Evolutionary conservation across 2,797 vertebrate species (phyloP), one percentile per base, ranked within the genome.

Genomic region (Parotocinclus haroldoi): DNA sequence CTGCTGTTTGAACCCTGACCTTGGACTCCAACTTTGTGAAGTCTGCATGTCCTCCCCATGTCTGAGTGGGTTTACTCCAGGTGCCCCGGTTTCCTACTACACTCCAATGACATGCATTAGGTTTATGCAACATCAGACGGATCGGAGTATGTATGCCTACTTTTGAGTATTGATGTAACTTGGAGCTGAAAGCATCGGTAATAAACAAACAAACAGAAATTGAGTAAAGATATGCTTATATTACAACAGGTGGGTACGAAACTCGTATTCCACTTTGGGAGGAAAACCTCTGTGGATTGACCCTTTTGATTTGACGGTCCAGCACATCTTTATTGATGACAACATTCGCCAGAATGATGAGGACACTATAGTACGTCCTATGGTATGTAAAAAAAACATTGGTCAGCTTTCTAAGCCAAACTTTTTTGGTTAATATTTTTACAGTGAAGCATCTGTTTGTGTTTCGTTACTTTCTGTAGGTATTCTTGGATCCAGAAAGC

Each of bases 261-360:
- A 95, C 63, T 67, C 78, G 3, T 93, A 79, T 78, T 90, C 91
- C 59, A 83, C 83, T 44, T 67, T 1, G 0, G 94, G 95, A 27
- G 95, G 94, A 50, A 97, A 97, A 73, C 94, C 92, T 0, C 10
- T 97, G 39, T 94, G 92, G 94, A 79, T 97, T 0, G 92, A 96
- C 66, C 93, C 94, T 14, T 89, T 91, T 0, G 94, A 96, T 77
- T 68, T 76, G 1, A 14, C 74, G 0, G 74, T 91, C 55, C 94
- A 96, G 42, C 95, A 97, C 85, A 94, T 97, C 78, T 94, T 93
- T 75, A 90, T 96, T 0, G 95, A 97, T 0, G 95, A 97, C 84
- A 96, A 97, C 74, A 94, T 97, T 55, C 88, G 91, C 0, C 87
- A 89, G 75, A 85, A 89, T 0, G 91, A 95, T 9, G 60, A 85